phyloP scores from a whole-genome alignment of 2,113 vertebrate species.

The Microtus richardsoni region DNA sequence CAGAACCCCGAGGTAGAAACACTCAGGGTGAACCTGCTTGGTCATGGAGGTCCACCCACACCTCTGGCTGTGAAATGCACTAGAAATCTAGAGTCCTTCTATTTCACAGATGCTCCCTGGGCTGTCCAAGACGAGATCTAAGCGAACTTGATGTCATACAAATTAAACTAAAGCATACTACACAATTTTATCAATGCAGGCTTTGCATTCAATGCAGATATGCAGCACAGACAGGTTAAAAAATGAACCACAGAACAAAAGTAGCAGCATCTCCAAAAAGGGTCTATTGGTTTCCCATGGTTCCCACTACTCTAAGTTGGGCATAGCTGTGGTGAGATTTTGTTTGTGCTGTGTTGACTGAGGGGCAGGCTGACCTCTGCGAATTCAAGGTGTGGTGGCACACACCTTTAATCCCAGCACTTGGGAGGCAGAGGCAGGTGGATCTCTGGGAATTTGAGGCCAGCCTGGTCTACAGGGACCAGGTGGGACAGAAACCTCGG shows the following conservation, averaged over 20 bases:
- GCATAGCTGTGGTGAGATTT: no score
- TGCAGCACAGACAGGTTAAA: neutral
- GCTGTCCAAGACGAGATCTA: neutral
- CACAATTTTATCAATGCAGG: neutral
- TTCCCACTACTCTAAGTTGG: neutral
- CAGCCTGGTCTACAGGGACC: no score
- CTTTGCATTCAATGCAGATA: neutral
- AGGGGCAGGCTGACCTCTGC: no score
- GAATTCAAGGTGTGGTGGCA: no score
- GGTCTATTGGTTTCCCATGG: neutral
- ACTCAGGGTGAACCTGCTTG: neutral
- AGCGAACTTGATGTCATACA: neutral
- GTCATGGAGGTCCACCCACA: neutral
- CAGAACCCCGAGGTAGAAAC: neutral
- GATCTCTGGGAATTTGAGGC: no score
- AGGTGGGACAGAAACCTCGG: no score
- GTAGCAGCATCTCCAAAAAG: neutral
- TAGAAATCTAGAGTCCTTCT: neutral
- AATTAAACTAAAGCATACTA: neutral
- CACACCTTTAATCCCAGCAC: no score
- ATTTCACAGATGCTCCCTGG: neutral
- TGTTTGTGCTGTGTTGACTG: no score
- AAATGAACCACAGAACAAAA: neutral
- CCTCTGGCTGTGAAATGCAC: neutral
- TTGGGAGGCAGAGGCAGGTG: no score